A percentile compares a stretch with the other conserved stretches of the same genome.
Conservation (phyloP, 1,140 invertebrate species). For the Sycophila sp. region DNA sequence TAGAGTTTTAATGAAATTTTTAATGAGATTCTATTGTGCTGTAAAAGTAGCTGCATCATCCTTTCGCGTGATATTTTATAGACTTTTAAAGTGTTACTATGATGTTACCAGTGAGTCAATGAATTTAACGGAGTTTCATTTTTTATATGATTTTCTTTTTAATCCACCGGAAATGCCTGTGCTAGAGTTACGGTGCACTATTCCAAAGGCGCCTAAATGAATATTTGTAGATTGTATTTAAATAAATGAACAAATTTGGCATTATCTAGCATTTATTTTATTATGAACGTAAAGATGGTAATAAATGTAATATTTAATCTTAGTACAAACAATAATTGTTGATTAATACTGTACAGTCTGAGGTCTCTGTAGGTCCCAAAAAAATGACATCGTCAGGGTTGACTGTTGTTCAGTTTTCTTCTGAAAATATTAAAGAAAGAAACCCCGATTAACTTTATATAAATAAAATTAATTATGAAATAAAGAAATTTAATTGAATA, state of each 20-base stretch:
- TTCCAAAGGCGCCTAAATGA: conserved; percentile 52
- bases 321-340: conserved; percentile 65
- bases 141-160: conserved; percentile 35
- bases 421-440: conserved; percentile 57
- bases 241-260: conserved; percentile 56
- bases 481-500: conserved; percentile 47
- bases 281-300: conserved; percentile 60
- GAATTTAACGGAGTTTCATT: conserved; percentile 20
- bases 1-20: conserved; percentile 35
- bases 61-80: conserved; percentile 40
- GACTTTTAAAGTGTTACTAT: conserved; percentile 38
- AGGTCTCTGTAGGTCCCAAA: conserved; percentile 59
- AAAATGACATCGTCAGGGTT: conserved; percentile 63
- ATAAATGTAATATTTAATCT: conserved; percentile 62
- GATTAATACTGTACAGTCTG: conserved; percentile 66
- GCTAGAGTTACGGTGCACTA: conserved; percentile 45
- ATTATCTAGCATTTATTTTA: conserved; percentile 67
- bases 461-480: conserved; percentile 47
- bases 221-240: conserved; percentile 46
- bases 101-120: conserved; percentile 34
- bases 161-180: conserved; percentile 39
- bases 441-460: conserved; percentile 48
- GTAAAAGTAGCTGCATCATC: conserved; percentile 30
- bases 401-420: conserved; percentile 65
- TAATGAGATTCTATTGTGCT: conserved; percentile 32